phyloP scores from a whole-genome alignment of 2,113 vertebrate species.

The Syngnathus typhle region DNA sequence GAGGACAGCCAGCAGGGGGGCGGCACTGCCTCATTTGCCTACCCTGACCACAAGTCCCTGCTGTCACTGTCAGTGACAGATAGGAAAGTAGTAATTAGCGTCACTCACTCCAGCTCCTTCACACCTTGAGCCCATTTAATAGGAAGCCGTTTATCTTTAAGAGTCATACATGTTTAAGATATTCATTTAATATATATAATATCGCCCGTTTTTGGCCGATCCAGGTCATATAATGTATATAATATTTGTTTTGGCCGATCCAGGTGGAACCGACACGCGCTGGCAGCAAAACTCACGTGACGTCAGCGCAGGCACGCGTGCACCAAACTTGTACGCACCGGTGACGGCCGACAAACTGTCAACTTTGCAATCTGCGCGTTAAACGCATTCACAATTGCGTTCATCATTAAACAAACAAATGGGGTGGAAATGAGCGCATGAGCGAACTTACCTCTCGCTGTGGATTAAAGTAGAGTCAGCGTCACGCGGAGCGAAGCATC shows the following conservation, averaged over 20 bases:
- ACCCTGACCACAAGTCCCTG: too few species aligned
- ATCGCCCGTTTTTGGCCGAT: background rate
- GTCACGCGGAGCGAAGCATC: slow-evolving; percentile 5
- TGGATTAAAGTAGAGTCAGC: background rate
- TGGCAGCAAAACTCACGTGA: background rate
- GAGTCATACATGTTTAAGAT: too few species aligned
- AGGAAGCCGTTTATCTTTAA: too few species aligned
- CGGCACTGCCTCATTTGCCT: too few species aligned
- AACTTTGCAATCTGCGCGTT: background rate
- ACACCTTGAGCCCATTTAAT: too few species aligned
- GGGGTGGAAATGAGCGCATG: background rate
- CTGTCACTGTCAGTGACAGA: too few species aligned
- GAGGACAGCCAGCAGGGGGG: too few species aligned
- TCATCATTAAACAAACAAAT: background rate
- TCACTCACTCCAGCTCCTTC: too few species aligned
- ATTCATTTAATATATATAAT: too few species aligned
- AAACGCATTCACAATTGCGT: background rate
- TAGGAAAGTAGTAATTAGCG: too few species aligned
- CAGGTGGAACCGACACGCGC: background rate
- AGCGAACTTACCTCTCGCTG: slow-evolving; percentile 1
- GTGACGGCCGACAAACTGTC: background rate
- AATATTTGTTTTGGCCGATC: background rate
- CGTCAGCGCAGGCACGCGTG: background rate
- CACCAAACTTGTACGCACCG: background rate
- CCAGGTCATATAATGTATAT: background rate